Evolutionary conservation across 2,113 vertebrate species (phyloP).

Genomic region (Columbina picui): DNA sequence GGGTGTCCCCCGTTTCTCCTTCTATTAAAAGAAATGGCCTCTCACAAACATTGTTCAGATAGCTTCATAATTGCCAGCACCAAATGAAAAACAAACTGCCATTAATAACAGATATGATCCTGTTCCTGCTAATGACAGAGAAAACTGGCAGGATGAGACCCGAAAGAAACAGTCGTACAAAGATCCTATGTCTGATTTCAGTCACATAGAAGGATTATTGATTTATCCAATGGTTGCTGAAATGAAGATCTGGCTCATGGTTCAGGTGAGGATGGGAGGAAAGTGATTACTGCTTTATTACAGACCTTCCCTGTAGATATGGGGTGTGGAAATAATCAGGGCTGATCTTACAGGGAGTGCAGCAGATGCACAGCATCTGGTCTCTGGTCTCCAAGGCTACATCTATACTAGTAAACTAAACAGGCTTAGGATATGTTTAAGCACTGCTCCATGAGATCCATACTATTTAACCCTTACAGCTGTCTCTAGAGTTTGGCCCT

Average conservation of each 20-base stretch:
- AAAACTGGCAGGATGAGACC: conserved; percentile 10
- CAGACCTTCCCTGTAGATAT: conserved; percentile 50
- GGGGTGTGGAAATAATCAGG: conserved; percentile 61
- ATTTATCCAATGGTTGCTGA: conserved; percentile 44
- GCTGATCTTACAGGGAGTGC: conserved; percentile 59
- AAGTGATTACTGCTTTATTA: conserved; percentile 63
- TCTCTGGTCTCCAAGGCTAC: conserved; percentile 71
- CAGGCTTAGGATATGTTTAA: conserved; percentile 68
- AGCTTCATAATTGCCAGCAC: background rate
- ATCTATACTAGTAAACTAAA: conserved; percentile 72
- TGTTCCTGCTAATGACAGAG: background rate
- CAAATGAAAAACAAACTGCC: background rate
- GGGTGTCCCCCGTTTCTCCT: background rate
- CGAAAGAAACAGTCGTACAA: background rate
- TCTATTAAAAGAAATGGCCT: conserved; percentile 19
- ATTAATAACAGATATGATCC: background rate
- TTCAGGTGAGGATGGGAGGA: conserved; percentile 51
- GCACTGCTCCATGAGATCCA: conserved; percentile 18
- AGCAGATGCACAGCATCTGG: conserved; percentile 70
- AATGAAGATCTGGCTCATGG: conserved; percentile 33
- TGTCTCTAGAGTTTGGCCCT: background rate
- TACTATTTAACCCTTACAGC: conserved; percentile 43
- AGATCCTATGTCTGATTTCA: background rate
- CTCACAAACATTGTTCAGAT: background rate
- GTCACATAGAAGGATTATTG: conserved; percentile 38